These are phyloP conservation scores for Brenthis daphne DNA, from an alignment of 2,888 invertebrate genomes.

Conservation along the genomic window DNA sequence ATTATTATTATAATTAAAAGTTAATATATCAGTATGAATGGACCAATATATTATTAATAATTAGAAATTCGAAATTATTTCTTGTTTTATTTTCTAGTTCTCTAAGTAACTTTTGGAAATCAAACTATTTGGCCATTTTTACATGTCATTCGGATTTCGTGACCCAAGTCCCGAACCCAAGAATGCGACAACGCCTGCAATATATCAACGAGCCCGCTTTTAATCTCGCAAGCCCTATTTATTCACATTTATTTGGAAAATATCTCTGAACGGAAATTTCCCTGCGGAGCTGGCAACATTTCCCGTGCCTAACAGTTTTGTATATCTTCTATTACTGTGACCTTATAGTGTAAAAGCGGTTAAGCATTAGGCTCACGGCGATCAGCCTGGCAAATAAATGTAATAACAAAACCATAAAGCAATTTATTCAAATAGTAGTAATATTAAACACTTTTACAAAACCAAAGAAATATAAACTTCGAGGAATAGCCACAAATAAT, in stretches of 20 bases:
- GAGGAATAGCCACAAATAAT: too few relatives aligned
- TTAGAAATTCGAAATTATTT: too few relatives aligned
- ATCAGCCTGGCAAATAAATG: slow-evolving; percentile 1
- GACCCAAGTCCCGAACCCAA: slow-evolving; percentile 22
- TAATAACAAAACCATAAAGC: not conserved
- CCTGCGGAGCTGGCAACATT: slow-evolving; percentile 70
- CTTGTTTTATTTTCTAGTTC: not conserved
- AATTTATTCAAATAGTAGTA: not conserved
- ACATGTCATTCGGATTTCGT: slow-evolving; percentile 19
- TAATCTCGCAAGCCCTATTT: slow-evolving; percentile 77
- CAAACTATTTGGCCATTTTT: slow-evolving; percentile 19
- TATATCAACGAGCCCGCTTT: slow-evolving; percentile 72
- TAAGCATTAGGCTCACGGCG: slow-evolving; percentile 1
- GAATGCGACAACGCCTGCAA: slow-evolving; percentile 49
- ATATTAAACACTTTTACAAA: too few relatives aligned
- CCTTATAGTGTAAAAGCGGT: slow-evolving; percentile 18
- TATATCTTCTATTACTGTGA: slow-evolving; percentile 66
- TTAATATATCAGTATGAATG: too few relatives aligned
- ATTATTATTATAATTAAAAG: too few relatives aligned
- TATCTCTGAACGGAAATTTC: slow-evolving; percentile 54
- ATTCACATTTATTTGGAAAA: slow-evolving; percentile 77
- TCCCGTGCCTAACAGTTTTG: slow-evolving; percentile 74
- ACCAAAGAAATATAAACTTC: too few relatives aligned
- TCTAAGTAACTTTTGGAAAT: slow-evolving; percentile 5
- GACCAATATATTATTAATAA: too few relatives aligned